These are phyloP conservation scores for Drosophila punjabiensis DNA, from an alignment of 1,140 invertebrate genomes.

Conservation along the genomic window DNA sequence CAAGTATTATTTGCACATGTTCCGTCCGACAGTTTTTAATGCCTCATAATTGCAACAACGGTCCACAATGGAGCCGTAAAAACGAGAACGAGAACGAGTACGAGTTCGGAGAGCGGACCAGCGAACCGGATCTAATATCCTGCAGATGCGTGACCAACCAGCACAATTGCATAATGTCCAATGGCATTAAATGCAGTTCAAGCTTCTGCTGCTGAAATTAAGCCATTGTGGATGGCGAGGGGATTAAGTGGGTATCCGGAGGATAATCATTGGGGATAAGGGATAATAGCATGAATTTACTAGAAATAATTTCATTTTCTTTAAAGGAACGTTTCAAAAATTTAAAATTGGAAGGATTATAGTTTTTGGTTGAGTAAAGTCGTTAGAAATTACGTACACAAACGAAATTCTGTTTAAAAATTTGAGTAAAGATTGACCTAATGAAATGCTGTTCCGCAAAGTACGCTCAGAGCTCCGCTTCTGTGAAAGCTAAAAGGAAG, in stretches of 20 bases:
- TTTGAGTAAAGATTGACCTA: too few relatives aligned
- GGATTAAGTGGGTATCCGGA: neutral
- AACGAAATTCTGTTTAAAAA: too few relatives aligned
- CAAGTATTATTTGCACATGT: slow-evolving; percentile 73
- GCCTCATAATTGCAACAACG: slow-evolving; percentile 68
- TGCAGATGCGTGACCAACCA: slow-evolving; percentile 38
- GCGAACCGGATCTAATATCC: slow-evolving; percentile 44
- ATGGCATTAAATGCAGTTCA: slow-evolving; percentile 22
- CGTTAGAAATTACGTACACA: neutral
- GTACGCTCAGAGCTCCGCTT: too few relatives aligned
- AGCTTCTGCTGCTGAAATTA: neutral
- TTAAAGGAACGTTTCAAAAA: neutral
- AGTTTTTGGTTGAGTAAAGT: neutral
- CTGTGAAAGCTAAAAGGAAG: too few relatives aligned
- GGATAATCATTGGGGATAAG: too few relatives aligned
- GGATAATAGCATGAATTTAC: neutral
- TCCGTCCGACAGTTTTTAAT: slow-evolving; percentile 54
- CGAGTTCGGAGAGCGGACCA: slow-evolving; percentile 30
- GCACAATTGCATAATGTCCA: slow-evolving; percentile 26
- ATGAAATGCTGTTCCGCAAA: too few relatives aligned
- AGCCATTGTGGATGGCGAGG: neutral
- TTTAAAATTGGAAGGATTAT: neutral
- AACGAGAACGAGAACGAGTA: slow-evolving; percentile 46
- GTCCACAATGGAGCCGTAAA: slow-evolving; percentile 67
- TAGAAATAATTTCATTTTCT: neutral